These are phyloP conservation scores for Harpagoxenus sublaevis DNA, from an alignment of 2,888 invertebrate genomes.

Conservation along the genomic window DNA sequence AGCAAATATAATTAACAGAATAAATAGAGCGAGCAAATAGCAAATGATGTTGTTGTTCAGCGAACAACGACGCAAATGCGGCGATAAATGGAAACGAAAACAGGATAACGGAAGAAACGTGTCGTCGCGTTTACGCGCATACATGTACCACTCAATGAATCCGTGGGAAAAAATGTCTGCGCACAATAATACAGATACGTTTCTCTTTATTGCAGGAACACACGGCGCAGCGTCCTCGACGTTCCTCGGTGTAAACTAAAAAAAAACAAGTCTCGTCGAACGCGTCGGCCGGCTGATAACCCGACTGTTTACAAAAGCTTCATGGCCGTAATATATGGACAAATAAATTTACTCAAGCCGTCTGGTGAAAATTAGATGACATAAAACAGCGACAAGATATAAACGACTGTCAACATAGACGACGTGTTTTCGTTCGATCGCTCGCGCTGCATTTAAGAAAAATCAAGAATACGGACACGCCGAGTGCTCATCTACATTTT, in stretches of 20 bases:
- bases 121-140: conserved; percentile 9
- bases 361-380: conserved; percentile 51
- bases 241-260: background rate
- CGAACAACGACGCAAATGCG: conserved; percentile 33
- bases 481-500: conserved; percentile 7
- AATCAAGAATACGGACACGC: conserved; percentile 11
- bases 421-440: conserved; percentile 32
- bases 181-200: conserved; percentile 30
- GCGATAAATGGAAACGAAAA: conserved; percentile 53
- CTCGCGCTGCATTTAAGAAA: conserved; percentile 18
- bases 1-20: conserved; percentile 57
- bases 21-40: conserved; percentile 52
- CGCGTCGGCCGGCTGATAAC: conserved; percentile 8
- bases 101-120: conserved; percentile 43
- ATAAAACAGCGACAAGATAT: conserved; percentile 48
- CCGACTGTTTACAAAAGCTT: conserved; percentile 60
- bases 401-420: conserved; percentile 45
- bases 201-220: conserved; percentile 16
- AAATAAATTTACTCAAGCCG: conserved; percentile 56
- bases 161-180: background rate
- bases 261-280: conserved; percentile 48
- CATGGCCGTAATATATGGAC: conserved; percentile 46
- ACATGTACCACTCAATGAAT: conserved; percentile 9
- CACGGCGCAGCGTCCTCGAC: background rate
- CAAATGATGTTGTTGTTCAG: conserved; percentile 48